Evolutionary conservation across 2,113 vertebrate species (phyloP).

Genomic region (Bubo bubo): DNA sequence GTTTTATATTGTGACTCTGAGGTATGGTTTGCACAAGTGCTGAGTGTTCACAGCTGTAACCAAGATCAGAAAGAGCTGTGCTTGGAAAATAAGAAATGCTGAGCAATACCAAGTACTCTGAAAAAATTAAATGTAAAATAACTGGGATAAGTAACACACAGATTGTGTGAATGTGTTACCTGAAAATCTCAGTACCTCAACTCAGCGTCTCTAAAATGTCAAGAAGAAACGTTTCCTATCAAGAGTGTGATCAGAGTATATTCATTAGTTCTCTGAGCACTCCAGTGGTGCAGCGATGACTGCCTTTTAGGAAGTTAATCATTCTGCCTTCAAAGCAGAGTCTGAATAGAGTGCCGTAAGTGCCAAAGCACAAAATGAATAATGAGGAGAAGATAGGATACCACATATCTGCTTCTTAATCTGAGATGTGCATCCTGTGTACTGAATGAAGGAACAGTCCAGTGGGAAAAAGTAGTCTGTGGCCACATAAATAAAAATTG

Average conservation of each 20-base stretch:
- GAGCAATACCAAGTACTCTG: background rate
- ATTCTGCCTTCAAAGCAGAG: conserved; percentile 13
- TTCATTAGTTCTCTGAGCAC: conserved; percentile 18
- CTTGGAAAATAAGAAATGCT: background rate
- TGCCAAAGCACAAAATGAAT: background rate
- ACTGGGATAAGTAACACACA: background rate
- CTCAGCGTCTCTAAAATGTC: background rate
- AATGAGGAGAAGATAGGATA: background rate
- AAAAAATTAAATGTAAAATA: background rate
- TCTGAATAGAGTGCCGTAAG: background rate
- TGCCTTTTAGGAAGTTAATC: conserved; percentile 40
- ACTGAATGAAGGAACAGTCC: background rate
- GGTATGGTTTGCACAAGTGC: background rate
- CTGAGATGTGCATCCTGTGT: background rate
- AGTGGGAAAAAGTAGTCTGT: background rate
- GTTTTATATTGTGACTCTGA: background rate
- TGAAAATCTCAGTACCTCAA: background rate
- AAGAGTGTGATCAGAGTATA: background rate
- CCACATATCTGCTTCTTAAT: background rate
- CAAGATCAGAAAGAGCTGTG: background rate
- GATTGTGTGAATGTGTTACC: background rate
- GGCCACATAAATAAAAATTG: background rate
- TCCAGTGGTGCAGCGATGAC: background rate
- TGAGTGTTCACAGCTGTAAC: background rate
- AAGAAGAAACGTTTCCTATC: background rate